phyloP scores from a whole-genome alignment of 2,888 invertebrate species.

The Stratiomys singularior region DNA sequence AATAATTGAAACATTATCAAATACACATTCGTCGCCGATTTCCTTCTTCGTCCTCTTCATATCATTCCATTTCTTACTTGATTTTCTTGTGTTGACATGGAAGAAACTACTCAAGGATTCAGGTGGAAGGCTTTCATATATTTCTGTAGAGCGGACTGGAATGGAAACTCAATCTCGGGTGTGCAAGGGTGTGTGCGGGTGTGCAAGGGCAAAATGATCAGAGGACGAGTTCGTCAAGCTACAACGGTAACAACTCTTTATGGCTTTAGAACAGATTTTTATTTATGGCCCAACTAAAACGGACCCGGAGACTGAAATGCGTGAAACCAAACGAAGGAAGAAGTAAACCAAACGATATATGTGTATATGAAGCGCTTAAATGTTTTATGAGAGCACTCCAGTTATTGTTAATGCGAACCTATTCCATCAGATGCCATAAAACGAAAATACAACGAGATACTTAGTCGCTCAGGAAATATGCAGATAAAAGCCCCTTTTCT shows the following conservation, averaged over 20 bases:
- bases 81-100: too few relatives aligned
- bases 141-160: too few relatives aligned
- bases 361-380: conserved; percentile 31
- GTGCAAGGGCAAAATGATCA: neutral
- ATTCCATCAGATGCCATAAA: conserved; percentile 47
- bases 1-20: too few relatives aligned
- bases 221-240: neutral
- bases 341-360: neutral
- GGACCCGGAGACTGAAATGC: too few relatives aligned
- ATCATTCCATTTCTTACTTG: too few relatives aligned
- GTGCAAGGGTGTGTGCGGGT: neutral
- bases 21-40: too few relatives aligned
- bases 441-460: conserved; percentile 49
- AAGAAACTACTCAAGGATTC: too few relatives aligned
- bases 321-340: neutral
- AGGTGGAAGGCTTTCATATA: too few relatives aligned
- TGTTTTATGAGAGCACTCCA: conserved; percentile 51
- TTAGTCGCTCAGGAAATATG: conserved; percentile 48
- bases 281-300: neutral
- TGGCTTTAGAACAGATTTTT: neutral
- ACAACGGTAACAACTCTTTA: neutral
- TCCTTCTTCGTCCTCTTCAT: too few relatives aligned
- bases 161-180: neutral
- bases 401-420: conserved; percentile 51
- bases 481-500: conserved; percentile 46